Percentiles rank a stretch among this genome's conserved stretches.
phyloP scores from a whole-genome alignment of 2,888 invertebrate species.

The Mystacides longicornis region DNA sequence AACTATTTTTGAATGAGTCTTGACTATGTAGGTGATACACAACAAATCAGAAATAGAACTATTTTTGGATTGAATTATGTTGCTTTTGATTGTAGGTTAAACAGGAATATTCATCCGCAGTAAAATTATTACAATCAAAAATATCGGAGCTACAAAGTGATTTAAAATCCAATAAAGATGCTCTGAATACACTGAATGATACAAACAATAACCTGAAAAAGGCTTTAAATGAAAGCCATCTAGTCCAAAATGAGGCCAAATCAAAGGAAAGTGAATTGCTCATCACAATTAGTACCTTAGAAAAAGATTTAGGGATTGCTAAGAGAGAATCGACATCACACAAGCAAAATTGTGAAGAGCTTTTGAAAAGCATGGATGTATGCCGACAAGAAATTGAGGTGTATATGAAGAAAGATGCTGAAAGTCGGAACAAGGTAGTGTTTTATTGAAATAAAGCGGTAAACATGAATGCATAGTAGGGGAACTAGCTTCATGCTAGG shows the following conservation, averaged over 20 bases:
- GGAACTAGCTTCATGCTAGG: too few relatives aligned
- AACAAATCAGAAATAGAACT: too few relatives aligned
- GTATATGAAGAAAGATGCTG: conserved; percentile 37
- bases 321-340: conserved; percentile 38
- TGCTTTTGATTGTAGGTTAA: conserved; percentile 34
- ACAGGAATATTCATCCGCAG: conserved; percentile 44
- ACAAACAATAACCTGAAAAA: conserved; percentile 43
- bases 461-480: too few relatives aligned
- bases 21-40: too few relatives aligned
- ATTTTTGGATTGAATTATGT: too few relatives aligned
- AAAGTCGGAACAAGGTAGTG: conserved; percentile 42
- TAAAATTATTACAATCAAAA: conserved; percentile 50
- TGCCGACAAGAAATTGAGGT: conserved; percentile 37
- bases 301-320: conserved; percentile 34
- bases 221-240: conserved; percentile 35
- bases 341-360: conserved; percentile 36
- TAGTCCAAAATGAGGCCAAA: conserved; percentile 28
- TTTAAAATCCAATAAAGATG: conserved; percentile 44
- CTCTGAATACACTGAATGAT: conserved; percentile 38
- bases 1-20: too few relatives aligned
- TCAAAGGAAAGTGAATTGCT: conserved; percentile 12
- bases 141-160: conserved; percentile 46
- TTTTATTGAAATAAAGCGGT: too few relatives aligned
- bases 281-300: conserved; percentile 28
- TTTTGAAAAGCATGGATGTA: conserved; percentile 33